Percentiles rank a stretch among this genome's conserved stretches.
These are phyloP conservation scores for Peromyscus californicus DNA, from an alignment of 2,113 vertebrate genomes.

Conservation along the genomic window DNA sequence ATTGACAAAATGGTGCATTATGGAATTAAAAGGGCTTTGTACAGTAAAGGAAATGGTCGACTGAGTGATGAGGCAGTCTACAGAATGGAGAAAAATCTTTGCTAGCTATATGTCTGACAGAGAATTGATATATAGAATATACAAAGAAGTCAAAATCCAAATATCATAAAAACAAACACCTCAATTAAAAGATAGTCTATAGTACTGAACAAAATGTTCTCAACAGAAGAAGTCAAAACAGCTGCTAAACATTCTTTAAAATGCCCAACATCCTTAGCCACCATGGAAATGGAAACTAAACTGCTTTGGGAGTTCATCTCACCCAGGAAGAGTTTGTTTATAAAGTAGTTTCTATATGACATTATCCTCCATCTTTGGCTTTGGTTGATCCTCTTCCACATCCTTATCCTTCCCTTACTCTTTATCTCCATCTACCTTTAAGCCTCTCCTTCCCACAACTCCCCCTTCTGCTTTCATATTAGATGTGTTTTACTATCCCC, in stretches of 20 bases:
- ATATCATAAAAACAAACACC: background rate
- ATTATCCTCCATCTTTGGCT: background rate
- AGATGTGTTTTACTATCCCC: background rate
- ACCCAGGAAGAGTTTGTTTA: background rate
- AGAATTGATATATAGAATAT: background rate
- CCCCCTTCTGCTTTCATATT: background rate
- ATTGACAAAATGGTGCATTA: background rate
- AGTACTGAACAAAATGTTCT: background rate
- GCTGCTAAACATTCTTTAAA: background rate
- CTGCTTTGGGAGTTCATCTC: background rate
- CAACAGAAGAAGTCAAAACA: background rate
- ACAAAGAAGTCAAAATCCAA: background rate
- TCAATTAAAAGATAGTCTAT: background rate
- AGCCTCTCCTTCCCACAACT: background rate
- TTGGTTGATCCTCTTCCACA: too few species aligned
- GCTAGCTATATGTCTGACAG: background rate
- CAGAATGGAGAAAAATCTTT: background rate
- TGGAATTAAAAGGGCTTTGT: too few species aligned
- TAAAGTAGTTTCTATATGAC: background rate
- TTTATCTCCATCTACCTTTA: too few species aligned
- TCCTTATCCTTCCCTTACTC: background rate
- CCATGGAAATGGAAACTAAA: background rate
- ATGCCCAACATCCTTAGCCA: background rate
- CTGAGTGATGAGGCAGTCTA: background rate
- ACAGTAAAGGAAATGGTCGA: background rate